Percentiles rank a stretch among this genome's conserved stretches.
phyloP scores from a whole-genome alignment of 2,888 invertebrate species.

The Mycalesis mineus region DNA sequence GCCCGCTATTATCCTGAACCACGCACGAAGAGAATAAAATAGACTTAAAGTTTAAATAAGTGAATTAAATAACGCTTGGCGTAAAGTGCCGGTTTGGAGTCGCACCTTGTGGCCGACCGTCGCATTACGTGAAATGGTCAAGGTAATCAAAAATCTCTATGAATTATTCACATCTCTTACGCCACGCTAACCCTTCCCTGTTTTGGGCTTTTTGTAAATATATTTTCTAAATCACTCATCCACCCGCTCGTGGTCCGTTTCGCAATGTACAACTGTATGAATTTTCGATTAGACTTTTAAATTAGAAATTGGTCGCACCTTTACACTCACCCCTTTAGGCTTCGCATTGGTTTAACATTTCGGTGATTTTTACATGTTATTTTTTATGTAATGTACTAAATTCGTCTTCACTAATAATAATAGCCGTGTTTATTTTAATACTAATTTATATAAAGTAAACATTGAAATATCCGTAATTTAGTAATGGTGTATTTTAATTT shows the following conservation, averaged over 20 bases:
- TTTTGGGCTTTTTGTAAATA: conserved; percentile 70
- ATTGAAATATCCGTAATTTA: neutral
- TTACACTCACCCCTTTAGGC: conserved; percentile 32
- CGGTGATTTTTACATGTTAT: conserved; percentile 12
- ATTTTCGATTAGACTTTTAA: conserved; percentile 47
- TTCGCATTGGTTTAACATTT: conserved; percentile 27
- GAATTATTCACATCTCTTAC: conserved; percentile 67
- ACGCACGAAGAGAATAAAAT: conserved; percentile 60
- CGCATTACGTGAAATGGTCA: conserved; percentile 75
- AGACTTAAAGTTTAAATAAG: conserved; percentile 50
- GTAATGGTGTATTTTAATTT: neutral
- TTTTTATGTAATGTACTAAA: conserved; percentile 1
- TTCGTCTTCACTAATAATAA: neutral
- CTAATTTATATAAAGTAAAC: neutral
- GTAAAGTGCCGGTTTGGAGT: conserved; percentile 49
- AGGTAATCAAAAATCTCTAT: conserved; percentile 69
- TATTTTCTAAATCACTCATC: conserved; percentile 63
- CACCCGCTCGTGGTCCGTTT: conserved; percentile 42
- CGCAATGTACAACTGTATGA: conserved; percentile 40
- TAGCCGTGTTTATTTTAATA: neutral
- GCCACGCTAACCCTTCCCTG: conserved; percentile 69
- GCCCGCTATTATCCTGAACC: conserved; percentile 69
- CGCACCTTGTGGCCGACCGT: conserved; percentile 53
- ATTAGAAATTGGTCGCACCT: conserved; percentile 44
- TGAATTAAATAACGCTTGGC: conserved; percentile 51